Evolutionary conservation across 2,113 vertebrate genomes (phyloP).

Genomic region (Vombatus ursinus): DNA sequence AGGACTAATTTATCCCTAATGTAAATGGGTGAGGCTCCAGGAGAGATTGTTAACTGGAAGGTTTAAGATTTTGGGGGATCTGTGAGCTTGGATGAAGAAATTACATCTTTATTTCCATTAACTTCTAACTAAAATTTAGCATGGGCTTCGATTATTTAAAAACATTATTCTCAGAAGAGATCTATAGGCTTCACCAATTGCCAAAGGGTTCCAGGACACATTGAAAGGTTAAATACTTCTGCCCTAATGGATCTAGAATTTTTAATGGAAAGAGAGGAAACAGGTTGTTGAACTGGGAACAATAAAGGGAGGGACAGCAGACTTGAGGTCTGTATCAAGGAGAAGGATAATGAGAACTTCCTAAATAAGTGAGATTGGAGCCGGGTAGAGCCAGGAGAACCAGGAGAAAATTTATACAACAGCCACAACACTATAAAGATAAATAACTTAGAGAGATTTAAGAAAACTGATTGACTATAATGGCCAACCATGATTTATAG

Average conservation of each 20-base stretch:
- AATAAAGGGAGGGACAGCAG: background rate
- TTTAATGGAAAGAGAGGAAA: background rate
- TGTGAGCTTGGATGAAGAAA: background rate
- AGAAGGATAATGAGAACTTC: background rate
- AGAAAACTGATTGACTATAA: background rate
- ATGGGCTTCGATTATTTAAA: background rate
- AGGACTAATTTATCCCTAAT: background rate
- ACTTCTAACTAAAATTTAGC: background rate
- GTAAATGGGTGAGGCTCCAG: background rate
- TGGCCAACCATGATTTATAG: background rate
- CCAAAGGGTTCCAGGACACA: background rate
- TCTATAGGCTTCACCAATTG: background rate
- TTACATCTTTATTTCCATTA: background rate
- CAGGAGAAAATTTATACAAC: background rate
- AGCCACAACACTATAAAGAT: background rate
- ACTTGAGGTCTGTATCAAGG: background rate
- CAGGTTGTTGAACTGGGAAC: background rate
- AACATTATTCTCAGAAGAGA: background rate
- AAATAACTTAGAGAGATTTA: background rate
- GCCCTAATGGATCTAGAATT: background rate
- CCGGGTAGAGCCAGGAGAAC: background rate
- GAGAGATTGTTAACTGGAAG: background rate
- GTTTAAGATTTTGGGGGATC: background rate
- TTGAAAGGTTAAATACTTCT: background rate
- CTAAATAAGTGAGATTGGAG: background rate